phyloP scores from a whole-genome alignment of 1,140 invertebrate genomes.

The Physella acuta region DNA sequence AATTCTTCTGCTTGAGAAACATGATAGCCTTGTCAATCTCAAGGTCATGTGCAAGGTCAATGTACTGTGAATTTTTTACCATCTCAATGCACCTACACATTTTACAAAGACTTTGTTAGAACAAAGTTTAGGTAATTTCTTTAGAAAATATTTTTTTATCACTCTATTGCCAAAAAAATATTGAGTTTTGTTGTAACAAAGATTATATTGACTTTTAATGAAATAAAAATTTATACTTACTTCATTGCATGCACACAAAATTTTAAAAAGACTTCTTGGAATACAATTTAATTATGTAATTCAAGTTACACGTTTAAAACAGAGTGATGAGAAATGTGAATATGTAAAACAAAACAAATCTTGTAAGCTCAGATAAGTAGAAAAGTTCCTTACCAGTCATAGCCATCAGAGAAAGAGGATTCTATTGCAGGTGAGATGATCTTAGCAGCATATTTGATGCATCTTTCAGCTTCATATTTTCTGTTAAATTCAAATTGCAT shows the following conservation, averaged over 20 bases:
- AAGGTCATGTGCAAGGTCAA: constrained; percentile 79
- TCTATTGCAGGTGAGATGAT: constrained; percentile 86
- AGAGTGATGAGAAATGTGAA: neutral
- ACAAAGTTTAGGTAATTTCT: no score
- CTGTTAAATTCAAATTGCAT: no score
- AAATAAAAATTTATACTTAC: no score
- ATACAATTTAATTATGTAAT: neutral
- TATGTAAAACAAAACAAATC: neutral
- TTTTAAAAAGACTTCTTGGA: neutral
- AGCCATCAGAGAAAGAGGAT: constrained; percentile 75
- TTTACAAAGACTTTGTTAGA: no score
- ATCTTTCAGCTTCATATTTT: constrained; percentile 78
- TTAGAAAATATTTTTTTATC: no score
- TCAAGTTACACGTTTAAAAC: no score
- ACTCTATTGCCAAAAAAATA: no score
- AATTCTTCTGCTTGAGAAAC: constrained; percentile 82
- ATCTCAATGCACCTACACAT: constrained; percentile 62
- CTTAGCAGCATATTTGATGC: constrained; percentile 87
- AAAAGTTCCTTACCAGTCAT: constrained; percentile 65
- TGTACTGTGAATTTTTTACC: constrained; percentile 78
- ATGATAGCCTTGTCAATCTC: constrained; percentile 93
- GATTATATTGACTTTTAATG: no score
- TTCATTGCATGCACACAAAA: no score
- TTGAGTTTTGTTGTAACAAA: no score
- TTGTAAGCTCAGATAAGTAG: no score